phyloP scores from a whole-genome alignment of 2,113 vertebrate genomes.

The Dromas ardeola region DNA sequence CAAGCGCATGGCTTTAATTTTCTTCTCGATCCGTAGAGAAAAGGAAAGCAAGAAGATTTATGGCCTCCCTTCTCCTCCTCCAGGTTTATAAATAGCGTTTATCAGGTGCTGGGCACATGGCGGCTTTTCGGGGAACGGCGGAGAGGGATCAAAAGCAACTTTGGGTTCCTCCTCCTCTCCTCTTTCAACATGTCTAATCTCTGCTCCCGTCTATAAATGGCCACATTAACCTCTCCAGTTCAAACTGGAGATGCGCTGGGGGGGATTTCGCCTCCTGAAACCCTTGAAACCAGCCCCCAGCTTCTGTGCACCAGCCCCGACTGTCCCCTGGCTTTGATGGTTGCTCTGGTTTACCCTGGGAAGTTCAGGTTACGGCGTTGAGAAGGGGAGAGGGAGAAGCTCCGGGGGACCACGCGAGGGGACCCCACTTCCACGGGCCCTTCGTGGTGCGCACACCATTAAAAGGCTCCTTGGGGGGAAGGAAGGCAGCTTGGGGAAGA shows the following conservation, averaged over 20 bases:
- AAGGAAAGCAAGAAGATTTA: constrained; percentile 81
- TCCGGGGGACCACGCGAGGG: background rate
- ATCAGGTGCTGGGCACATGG: constrained; percentile 85
- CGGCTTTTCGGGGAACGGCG: constrained; percentile 16
- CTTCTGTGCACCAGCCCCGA: background rate
- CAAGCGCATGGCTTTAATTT: constrained; percentile 75
- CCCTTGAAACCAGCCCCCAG: background rate
- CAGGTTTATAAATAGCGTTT: constrained; percentile 70
- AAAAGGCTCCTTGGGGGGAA: background rate
- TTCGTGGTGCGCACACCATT: background rate
- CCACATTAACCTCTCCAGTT: constrained; percentile 25
- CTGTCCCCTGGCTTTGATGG: constrained; percentile 1
- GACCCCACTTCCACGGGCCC: accelerated
- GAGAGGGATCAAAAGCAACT: constrained; percentile 77
- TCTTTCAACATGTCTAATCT: constrained; percentile 75
- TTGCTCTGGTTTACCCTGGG: background rate
- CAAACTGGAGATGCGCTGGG: constrained; percentile 42
- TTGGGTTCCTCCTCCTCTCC: constrained; percentile 59
- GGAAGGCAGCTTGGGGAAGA: background rate
- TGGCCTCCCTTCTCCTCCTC: constrained; percentile 51
- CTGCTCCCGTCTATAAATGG: constrained; percentile 71
- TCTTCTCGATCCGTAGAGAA: constrained; percentile 57
- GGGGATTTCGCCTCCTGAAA: background rate
- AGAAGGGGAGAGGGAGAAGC: background rate
- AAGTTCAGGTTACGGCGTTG: background rate